Percentiles rank a stretch among this genome's conserved stretches.
Conservation (phyloP, 1,140 invertebrate species). For the Atopsyche davidsoni region DNA sequence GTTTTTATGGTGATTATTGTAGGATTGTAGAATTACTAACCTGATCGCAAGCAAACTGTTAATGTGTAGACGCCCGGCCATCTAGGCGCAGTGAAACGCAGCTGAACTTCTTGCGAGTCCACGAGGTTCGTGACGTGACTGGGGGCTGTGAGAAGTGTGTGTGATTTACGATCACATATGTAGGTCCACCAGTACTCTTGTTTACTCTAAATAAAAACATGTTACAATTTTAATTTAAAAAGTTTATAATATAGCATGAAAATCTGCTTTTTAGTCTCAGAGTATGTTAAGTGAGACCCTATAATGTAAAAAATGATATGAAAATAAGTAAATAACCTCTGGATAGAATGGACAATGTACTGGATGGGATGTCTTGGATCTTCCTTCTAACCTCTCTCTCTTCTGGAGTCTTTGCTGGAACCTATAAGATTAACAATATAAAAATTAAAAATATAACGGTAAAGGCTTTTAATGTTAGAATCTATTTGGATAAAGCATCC, state of each 20-base stretch:
- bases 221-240: constrained; percentile 10
- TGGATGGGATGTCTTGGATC: constrained; percentile 88
- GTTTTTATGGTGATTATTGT: neutral
- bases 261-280: too few species aligned
- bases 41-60: constrained; percentile 84
- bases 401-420: constrained; percentile 70
- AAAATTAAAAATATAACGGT: constrained; percentile 1
- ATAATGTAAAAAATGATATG: too few species aligned
- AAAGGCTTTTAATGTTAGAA: neutral
- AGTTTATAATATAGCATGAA: neutral
- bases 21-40: constrained; percentile 35
- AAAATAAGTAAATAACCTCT: too few species aligned
- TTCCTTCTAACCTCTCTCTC: constrained; percentile 86
- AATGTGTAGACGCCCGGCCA: constrained; percentile 92
- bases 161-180: constrained; percentile 89
- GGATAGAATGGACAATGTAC: constrained; percentile 97
- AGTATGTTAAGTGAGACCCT: too few species aligned
- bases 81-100: constrained; percentile 92
- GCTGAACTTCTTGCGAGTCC: constrained; percentile 77
- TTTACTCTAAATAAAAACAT: constrained; percentile 62
- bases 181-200: constrained; percentile 99
- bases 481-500: neutral
- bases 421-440: constrained; percentile 31
- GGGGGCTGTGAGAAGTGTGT: constrained; percentile 83
- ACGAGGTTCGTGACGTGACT: constrained; percentile 83